phyloP scores from a whole-genome alignment of 2,797 vertebrate genomes.

The Chelonia mydas region DNA sequence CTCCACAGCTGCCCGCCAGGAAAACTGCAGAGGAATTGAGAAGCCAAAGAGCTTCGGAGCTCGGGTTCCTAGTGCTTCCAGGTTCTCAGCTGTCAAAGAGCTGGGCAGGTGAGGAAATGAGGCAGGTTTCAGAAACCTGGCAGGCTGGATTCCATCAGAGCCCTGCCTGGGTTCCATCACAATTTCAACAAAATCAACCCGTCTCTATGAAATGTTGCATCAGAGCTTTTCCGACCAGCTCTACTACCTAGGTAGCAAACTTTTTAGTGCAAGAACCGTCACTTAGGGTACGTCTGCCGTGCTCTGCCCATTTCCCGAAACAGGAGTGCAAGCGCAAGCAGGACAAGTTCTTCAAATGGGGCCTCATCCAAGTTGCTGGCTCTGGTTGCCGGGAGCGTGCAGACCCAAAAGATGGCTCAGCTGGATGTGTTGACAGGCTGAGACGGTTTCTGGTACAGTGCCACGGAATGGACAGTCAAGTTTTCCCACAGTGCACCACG shows the following conservation, averaged over 20 bases:
- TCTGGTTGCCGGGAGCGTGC: not conserved
- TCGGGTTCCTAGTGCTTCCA: accelerated
- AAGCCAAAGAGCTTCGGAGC: not conserved
- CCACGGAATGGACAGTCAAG: not conserved
- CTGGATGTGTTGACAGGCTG: not conserved
- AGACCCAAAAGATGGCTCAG: not conserved
- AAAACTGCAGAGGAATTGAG: not conserved
- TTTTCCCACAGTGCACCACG: not conserved
- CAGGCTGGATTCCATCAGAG: not conserved
- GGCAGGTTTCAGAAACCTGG: not conserved
- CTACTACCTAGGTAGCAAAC: accelerated
- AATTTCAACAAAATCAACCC: not conserved
- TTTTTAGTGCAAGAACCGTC: not conserved
- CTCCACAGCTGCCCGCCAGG: not conserved
- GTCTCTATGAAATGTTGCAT: not conserved
- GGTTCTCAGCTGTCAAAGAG: not conserved
- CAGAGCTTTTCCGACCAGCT: not conserved
- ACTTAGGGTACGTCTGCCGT: not conserved
- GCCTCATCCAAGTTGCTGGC: too few relatives aligned
- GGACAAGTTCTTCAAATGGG: too few relatives aligned
- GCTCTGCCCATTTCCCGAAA: too few relatives aligned
- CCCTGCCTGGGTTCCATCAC: not conserved
- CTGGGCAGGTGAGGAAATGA: not conserved
- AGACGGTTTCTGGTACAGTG: not conserved
- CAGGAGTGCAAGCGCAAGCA: too few relatives aligned